Percentiles rank a stretch among this genome's conserved stretches.
phyloP scores from a whole-genome alignment of 92 coral and sea anemone genomes.

The Palythoa grandis region DNA sequence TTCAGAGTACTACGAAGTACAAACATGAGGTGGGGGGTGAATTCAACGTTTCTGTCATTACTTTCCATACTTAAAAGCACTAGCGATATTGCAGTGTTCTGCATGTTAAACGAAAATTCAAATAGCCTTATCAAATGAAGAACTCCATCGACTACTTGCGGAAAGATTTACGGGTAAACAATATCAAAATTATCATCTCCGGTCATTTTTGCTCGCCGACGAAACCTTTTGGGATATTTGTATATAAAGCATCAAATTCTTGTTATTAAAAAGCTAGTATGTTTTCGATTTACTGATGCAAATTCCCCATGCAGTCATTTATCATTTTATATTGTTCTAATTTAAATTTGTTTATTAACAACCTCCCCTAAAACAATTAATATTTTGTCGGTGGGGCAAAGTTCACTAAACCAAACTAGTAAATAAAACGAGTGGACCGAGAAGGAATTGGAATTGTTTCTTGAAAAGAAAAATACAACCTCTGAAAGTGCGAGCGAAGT shows the following conservation, averaged over 20 bases:
- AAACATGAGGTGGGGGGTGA: too few species aligned
- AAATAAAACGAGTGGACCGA: background rate
- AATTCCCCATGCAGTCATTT: too few species aligned
- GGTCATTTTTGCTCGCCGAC: background rate
- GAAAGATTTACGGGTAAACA: too few species aligned
- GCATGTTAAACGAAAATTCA: too few species aligned
- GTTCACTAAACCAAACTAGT: background rate
- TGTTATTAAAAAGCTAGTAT: background rate
- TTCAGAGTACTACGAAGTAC: too few species aligned
- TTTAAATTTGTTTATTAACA: background rate
- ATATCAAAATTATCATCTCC: too few species aligned
- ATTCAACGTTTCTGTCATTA: too few species aligned
- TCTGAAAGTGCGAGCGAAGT: background rate
- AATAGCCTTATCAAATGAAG: too few species aligned
- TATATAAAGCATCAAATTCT: background rate
- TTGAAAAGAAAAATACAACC: background rate
- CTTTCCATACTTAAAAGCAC: too few species aligned
- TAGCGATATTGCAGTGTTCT: too few species aligned
- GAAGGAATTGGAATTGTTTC: background rate
- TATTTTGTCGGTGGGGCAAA: background rate
- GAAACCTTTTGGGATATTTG: background rate
- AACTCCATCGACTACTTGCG: too few species aligned
- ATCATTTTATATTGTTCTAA: background rate
- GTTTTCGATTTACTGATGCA: background rate
- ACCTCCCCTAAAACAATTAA: background rate